Conservation (phyloP, 1,140 invertebrate genomes). For the Lepidotrigona ventralis region DNA sequence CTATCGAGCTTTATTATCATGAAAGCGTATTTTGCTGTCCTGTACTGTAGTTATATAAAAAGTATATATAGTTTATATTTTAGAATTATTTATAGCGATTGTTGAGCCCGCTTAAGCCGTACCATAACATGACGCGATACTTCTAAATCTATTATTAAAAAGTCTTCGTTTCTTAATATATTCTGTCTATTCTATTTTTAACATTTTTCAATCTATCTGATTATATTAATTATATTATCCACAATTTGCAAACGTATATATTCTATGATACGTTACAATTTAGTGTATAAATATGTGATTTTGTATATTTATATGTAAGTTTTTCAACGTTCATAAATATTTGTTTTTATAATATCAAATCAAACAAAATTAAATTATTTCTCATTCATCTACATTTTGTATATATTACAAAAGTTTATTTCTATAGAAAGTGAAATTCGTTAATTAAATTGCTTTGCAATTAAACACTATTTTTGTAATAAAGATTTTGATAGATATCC, state of each 20-base stretch:
- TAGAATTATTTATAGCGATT: slow-evolving; percentile 50
- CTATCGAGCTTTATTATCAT: slow-evolving; percentile 11
- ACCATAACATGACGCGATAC: slow-evolving; percentile 25
- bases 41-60: slow-evolving; percentile 43
- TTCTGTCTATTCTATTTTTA: neutral
- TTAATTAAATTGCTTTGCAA: neutral
- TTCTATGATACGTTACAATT: slow-evolving; percentile 20
- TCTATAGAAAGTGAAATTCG: neutral
- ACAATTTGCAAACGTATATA: neutral
- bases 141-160: slow-evolving; percentile 42
- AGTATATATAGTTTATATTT: slow-evolving; percentile 54
- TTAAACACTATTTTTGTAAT: neutral
- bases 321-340: neutral
- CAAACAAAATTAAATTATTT: neutral
- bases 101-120: slow-evolving; percentile 36
- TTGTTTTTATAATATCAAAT: slow-evolving; percentile 5
- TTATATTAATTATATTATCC: neutral
- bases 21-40: slow-evolving; percentile 1
- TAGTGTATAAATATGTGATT: slow-evolving; percentile 21
- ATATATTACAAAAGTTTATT: neutral
- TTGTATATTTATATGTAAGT: slow-evolving; percentile 55
- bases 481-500: neutral
- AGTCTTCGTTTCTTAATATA: slow-evolving; percentile 13
- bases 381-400: neutral
- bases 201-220: neutral